Evolutionary conservation across 2,113 vertebrate species (phyloP).

Genomic region (Mugil cephalus): DNA sequence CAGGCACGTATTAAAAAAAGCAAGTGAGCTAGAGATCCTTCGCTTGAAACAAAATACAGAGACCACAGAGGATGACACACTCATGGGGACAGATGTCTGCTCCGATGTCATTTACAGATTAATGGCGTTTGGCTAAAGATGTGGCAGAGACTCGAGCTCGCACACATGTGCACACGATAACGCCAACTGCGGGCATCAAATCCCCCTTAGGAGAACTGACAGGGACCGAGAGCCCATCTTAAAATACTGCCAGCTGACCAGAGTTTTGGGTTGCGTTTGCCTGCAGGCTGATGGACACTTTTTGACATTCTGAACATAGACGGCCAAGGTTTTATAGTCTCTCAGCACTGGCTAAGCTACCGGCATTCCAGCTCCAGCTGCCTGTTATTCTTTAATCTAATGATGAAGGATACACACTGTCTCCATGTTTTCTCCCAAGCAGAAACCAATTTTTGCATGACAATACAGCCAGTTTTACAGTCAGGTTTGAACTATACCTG

Average conservation of each 20-base stretch:
- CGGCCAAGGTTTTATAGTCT: constrained; percentile 22
- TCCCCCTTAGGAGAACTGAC: constrained; percentile 44
- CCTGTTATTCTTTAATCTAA: constrained; percentile 21
- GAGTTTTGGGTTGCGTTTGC: constrained; percentile 47
- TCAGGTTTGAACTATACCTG: too few species aligned
- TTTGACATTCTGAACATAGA: constrained; percentile 38
- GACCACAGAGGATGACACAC: constrained; percentile 40
- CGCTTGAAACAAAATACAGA: constrained; percentile 64
- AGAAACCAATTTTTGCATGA: too few species aligned
- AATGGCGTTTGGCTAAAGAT: constrained; percentile 68
- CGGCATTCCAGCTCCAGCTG: constrained; percentile 24
- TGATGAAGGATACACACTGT: constrained; percentile 1
- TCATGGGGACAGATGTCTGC: constrained; percentile 63
- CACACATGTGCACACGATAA: constrained; percentile 40
- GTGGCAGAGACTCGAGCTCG: constrained; percentile 35
- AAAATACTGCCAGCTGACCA: constrained; percentile 47
- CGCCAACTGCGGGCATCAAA: constrained; percentile 52
- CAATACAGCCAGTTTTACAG: too few species aligned
- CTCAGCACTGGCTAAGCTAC: constrained; percentile 6
- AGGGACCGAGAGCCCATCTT: constrained; percentile 21
- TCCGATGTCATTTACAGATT: constrained; percentile 66
- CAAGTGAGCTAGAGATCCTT: not conserved
- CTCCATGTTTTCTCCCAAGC: not conserved
- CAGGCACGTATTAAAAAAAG: too few species aligned
- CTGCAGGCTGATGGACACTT: constrained; percentile 34